These are phyloP conservation scores for Salvelinus fontinalis DNA, from an alignment of 2,113 vertebrate genomes.

Conservation along the genomic window DNA sequence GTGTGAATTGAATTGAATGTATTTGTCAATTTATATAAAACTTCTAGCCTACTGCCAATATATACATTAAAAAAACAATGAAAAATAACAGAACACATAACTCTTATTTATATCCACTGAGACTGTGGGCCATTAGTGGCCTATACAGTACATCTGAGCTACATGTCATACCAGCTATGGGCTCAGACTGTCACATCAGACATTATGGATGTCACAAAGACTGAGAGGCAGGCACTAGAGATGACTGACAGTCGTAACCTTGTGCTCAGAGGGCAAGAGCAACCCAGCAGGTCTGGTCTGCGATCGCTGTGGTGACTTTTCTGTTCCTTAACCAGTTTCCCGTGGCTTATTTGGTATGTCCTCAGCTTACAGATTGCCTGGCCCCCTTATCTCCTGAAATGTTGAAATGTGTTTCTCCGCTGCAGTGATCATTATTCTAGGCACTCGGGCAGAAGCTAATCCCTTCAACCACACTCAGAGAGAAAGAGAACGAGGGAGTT, in stretches of 20 bases:
- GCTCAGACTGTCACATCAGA: slow-evolving; percentile 3
- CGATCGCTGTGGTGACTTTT: slow-evolving; percentile 47
- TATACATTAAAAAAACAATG: too few species aligned
- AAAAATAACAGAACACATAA: too few species aligned
- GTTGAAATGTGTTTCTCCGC: slow-evolving; percentile 70
- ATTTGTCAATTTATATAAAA: too few species aligned
- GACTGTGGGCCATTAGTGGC: too few species aligned
- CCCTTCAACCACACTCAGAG: slow-evolving; percentile 60
- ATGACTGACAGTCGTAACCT: slow-evolving; percentile 26
- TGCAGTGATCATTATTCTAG: slow-evolving; percentile 75
- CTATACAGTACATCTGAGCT: too few species aligned
- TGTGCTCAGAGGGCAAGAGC: slow-evolving; percentile 25
- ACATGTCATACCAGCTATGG: too few species aligned
- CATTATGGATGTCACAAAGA: slow-evolving; percentile 15
- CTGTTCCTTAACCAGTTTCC: slow-evolving; percentile 27
- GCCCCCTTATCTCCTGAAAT: slow-evolving; percentile 70
- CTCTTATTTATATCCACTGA: neutral
- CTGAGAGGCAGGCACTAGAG: neutral
- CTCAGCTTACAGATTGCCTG: slow-evolving; percentile 64
- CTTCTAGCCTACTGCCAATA: too few species aligned
- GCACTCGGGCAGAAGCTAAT: slow-evolving; percentile 70
- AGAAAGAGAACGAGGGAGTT: slow-evolving; percentile 44
- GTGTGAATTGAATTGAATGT: too few species aligned
- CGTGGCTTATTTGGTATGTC: slow-evolving; percentile 41
- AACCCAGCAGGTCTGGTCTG: slow-evolving; percentile 15